Conservation (phyloP, 2,888 invertebrate species). For the Lamellibrachia columna region DNA sequence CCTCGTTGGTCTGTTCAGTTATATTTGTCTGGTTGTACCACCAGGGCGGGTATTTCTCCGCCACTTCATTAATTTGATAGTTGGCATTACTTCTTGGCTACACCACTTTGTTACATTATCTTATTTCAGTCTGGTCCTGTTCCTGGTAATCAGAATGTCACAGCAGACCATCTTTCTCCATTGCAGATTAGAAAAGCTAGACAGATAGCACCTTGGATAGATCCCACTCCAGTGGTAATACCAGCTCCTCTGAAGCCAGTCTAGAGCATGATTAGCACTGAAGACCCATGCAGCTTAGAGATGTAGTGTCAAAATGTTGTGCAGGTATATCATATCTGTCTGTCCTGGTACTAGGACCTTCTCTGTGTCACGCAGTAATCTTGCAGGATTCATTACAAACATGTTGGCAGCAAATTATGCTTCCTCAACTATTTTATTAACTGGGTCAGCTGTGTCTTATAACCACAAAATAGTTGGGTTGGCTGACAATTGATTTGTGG, state of each 20-base stretch:
- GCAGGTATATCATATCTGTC: not conserved
- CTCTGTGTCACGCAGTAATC: not conserved
- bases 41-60: too few species aligned
- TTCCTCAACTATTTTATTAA: too few species aligned
- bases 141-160: conserved; percentile 1
- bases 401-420: too few species aligned
- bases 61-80: too few species aligned
- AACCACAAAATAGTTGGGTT: too few species aligned
- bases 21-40: not conserved
- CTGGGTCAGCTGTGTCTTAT: too few species aligned
- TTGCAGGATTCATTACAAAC: conserved; percentile 21
- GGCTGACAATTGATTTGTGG: not conserved
- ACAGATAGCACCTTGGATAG: not conserved
- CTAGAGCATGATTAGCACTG: not conserved
- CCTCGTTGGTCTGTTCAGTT: not conserved
- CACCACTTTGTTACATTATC: too few species aligned
- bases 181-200: conserved; percentile 20
- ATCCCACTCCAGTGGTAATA: not conserved
- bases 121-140: not conserved
- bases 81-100: too few species aligned
- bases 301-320: conserved; percentile 20
- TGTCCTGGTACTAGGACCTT: not conserved
- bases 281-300: not conserved
- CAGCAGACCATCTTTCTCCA: conserved; percentile 23
- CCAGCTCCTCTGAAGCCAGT: not conserved